Evolutionary conservation across 1,140 invertebrate species (phyloP).

Genomic region (Gryon sp.): DNA sequence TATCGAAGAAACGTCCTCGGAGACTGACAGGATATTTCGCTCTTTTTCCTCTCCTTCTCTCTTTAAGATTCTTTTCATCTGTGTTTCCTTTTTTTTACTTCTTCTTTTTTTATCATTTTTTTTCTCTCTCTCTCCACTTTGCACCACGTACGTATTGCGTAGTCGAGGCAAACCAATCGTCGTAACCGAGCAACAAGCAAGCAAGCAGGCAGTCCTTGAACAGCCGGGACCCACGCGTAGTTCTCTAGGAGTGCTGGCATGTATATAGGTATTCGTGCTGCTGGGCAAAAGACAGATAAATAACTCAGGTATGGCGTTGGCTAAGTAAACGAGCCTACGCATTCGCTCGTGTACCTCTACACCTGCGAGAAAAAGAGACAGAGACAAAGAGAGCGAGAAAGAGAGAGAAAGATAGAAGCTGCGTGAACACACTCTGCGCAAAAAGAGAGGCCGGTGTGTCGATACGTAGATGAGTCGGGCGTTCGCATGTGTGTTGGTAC

Average conservation of each 20-base stretch:
- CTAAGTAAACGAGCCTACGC: slow-evolving; percentile 78
- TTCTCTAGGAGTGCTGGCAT: slow-evolving; percentile 67
- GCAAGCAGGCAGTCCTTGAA: slow-evolving; percentile 66
- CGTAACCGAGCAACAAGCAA: slow-evolving; percentile 62
- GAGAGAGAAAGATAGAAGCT: slow-evolving; percentile 60
- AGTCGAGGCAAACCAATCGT: slow-evolving; percentile 65
- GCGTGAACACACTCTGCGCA: slow-evolving; percentile 35
- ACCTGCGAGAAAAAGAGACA: slow-evolving; percentile 65
- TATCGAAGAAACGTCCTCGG: slow-evolving; percentile 59
- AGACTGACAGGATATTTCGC: slow-evolving; percentile 53
- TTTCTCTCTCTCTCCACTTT: slow-evolving; percentile 59
- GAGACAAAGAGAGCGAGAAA: no score
- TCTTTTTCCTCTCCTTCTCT: slow-evolving; percentile 6
- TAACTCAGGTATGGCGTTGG: slow-evolving; percentile 78
- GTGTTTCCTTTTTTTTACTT: slow-evolving; percentile 61
- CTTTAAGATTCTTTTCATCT: slow-evolving; percentile 48
- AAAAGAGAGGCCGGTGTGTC: slow-evolving; percentile 41
- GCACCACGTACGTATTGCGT: slow-evolving; percentile 66
- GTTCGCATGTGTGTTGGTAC: slow-evolving; percentile 40
- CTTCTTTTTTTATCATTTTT: no score
- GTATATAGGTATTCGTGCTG: slow-evolving; percentile 75
- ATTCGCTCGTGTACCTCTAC: slow-evolving; percentile 71
- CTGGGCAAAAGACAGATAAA: slow-evolving; percentile 78
- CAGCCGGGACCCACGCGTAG: slow-evolving; percentile 67
- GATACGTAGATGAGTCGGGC: slow-evolving; percentile 50